These are phyloP conservation scores for Myzus persicae DNA, from an alignment of 1,140 invertebrate genomes.

Conservation along the genomic window DNA sequence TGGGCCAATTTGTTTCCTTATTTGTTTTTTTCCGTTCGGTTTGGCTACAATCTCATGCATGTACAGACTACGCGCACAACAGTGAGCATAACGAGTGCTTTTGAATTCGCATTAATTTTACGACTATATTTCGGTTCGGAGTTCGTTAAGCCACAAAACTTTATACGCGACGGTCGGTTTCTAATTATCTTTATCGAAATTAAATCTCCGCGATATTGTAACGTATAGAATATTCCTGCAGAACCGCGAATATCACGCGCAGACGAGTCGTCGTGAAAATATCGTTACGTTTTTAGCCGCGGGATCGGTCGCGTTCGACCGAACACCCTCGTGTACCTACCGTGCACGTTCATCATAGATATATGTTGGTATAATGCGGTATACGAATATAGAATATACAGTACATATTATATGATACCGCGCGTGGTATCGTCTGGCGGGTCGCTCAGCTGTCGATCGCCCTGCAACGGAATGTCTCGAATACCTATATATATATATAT, in stretches of 20 bases:
- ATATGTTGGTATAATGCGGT: too few species aligned
- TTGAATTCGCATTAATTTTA: neutral
- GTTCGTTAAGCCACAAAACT: neutral
- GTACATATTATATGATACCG: neutral
- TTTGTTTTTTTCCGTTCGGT: neutral
- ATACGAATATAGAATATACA: too few species aligned
- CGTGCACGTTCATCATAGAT: too few species aligned
- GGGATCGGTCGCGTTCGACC: too few species aligned
- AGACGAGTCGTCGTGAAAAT: too few species aligned
- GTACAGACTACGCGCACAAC: too few species aligned
- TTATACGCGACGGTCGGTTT: neutral
- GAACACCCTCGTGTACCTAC: too few species aligned
- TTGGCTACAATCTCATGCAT: neutral
- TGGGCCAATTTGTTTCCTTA: too few species aligned
- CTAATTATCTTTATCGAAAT: constrained; percentile 8
- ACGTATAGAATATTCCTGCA: too few species aligned
- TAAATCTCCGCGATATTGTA: neutral
- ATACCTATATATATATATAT: neutral
- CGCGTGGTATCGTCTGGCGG: neutral
- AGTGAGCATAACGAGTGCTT: neutral
- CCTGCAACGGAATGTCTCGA: neutral
- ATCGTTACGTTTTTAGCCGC: too few species aligned
- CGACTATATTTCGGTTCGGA: neutral
- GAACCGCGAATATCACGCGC: too few species aligned
- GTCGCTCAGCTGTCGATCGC: neutral